Base-by-base conservation (phyloP, 2,113 vertebrate genomes). In the Regulus satrapa region DNA sequence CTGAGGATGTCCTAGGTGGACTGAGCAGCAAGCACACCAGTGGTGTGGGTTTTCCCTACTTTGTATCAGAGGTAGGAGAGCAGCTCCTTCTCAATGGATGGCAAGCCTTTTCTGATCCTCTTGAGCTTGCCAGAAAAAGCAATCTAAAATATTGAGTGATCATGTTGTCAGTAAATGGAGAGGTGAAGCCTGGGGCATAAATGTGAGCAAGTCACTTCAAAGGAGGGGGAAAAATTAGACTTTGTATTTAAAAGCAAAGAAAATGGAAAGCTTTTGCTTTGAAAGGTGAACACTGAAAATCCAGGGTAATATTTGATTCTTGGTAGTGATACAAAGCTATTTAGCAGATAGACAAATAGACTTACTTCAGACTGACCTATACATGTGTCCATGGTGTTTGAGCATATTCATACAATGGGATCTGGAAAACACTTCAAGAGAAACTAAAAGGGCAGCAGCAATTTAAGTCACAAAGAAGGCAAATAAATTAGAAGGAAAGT, bases 211-310 rank as follows among this genome's bases (percentile, higher is more conserved):
- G 40, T 28, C 1, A 0, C 19, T 80, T 83, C 41, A 86, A 88
- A 92, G 40, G 16, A 45, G 8, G 3, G 2, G 3, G 2, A 61
- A 25, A 51, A 34, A 23, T 2, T 6, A 63, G 4, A 20, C 10
- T 58, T 81, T 66, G 11, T 23, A 58, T 92, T 88, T 90, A 68
- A 85, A 92, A 78, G 36, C 18, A 85, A 59, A 63, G 26, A 72
- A 75, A 66, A 59, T 25, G 0, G 67, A 83, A 72, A 75, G 3
- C 4, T 86, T 87, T 89, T 87, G 46, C 32, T 92, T 91, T 91
- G 55, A 92, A 91, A 89, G 12, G 43, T 55, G 21, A 93, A 6
- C 8, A 43, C 12, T 71, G 24, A 72, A 88, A 88, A 80, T 36
- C 29, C n/a, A 21, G 7, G 25, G 5, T 32, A 16, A 54, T 32